These are phyloP conservation scores for Oreochromis niloticus DNA, from an alignment of 2,113 vertebrate genomes.

Conservation along the genomic window DNA sequence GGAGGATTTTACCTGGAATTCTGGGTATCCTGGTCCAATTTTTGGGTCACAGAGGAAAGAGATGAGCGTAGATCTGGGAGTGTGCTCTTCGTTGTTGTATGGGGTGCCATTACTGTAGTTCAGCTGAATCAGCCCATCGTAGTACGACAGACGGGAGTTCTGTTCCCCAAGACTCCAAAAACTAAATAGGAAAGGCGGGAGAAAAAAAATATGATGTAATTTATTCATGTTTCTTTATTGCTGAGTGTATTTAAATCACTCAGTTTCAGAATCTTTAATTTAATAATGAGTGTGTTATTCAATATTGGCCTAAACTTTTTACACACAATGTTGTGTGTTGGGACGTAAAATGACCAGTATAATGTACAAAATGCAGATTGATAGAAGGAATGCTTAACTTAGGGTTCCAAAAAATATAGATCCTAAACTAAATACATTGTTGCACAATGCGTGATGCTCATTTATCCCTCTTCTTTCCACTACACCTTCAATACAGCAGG, in stretches of 20 bases:
- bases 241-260: neutral
- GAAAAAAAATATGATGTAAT: neutral
- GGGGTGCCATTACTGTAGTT: slow-evolving; percentile 80
- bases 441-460: neutral
- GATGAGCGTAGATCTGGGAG: slow-evolving; percentile 79
- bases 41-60: slow-evolving; percentile 88
- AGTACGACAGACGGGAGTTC: slow-evolving; percentile 83
- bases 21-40: slow-evolving; percentile 79
- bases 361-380: neutral
- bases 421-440: neutral
- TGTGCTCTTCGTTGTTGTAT: slow-evolving; percentile 81
- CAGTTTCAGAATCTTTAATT: neutral
- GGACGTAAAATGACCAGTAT: neutral
- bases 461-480: neutral
- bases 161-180: slow-evolving; percentile 83
- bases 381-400: neutral
- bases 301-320: neutral
- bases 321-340: neutral
- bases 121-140: slow-evolving; percentile 89
- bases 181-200: slow-evolving; percentile 4
- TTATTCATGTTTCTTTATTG: neutral
- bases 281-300: neutral
- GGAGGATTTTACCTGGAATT: slow-evolving; percentile 81
- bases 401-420: neutral
- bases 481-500: neutral